Evolutionary conservation across 2,797 vertebrate genomes (phyloP).

Genomic region (Peromyscus melanophrys): DNA sequence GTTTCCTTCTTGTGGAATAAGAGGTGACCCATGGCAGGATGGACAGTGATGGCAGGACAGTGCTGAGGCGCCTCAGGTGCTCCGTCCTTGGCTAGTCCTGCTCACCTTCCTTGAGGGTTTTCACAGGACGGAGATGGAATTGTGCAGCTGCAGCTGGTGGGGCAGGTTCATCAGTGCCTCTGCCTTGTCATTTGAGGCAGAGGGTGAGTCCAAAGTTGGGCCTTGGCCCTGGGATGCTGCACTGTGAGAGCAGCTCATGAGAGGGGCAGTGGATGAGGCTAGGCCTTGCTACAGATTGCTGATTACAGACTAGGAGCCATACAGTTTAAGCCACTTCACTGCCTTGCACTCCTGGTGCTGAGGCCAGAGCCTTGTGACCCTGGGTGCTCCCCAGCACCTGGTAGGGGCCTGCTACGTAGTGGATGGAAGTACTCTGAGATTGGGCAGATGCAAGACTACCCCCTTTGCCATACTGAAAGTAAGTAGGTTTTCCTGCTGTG

Average conservation of each 20-base stretch:
- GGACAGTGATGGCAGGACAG: rapidly evolving
- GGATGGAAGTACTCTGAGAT: no score
- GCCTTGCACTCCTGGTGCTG: not conserved
- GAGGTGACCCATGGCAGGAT: rapidly evolving
- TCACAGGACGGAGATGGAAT: not conserved
- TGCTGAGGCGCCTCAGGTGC: not conserved
- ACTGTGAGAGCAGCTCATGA: rapidly evolving
- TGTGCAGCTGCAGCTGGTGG: rapidly evolving
- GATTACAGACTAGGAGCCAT: not conserved
- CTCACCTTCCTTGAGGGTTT: not conserved
- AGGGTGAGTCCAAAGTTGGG: not conserved
- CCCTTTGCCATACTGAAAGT: rapidly evolving
- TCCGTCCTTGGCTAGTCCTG: rapidly evolving
- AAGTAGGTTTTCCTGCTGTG: rapidly evolving
- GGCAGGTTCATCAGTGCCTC: no score
- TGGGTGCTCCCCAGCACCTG: no score
- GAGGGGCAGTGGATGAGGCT: not conserved
- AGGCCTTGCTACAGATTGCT: not conserved
- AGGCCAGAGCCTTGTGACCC: not conserved
- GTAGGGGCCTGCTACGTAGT: rapidly evolving
- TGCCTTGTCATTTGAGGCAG: not conserved
- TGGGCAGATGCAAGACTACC: rapidly evolving
- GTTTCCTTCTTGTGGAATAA: not conserved
- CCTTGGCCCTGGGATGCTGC: not conserved
- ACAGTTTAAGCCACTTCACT: rapidly evolving